Conservation (phyloP, 2,888 invertebrate species). For the Polyploca ridens region DNA sequence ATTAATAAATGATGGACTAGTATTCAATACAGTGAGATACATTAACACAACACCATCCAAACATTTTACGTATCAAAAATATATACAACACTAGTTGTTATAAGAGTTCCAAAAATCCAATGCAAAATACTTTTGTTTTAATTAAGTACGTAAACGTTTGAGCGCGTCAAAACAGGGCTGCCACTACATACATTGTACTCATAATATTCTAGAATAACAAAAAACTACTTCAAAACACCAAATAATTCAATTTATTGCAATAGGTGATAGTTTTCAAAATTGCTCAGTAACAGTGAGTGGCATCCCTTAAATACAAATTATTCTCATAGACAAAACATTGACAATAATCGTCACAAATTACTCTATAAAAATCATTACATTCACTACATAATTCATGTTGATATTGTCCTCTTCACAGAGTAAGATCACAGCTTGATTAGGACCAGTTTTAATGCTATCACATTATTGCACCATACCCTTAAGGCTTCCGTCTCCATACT, state of each 20-base stretch:
- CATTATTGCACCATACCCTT: slow-evolving; percentile 48
- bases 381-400: slow-evolving; percentile 36
- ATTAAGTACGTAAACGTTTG: slow-evolving; percentile 57
- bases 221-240: too few species aligned
- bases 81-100: slow-evolving; percentile 32
- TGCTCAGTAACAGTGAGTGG: background rate
- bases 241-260: too few species aligned
- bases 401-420: slow-evolving; percentile 64
- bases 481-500: slow-evolving; percentile 17
- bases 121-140: slow-evolving; percentile 25
- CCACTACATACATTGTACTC: background rate
- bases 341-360: slow-evolving; percentile 14
- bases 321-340: slow-evolving; percentile 15
- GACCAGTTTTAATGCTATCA: slow-evolving; percentile 54
- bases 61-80: slow-evolving; percentile 45
- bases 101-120: slow-evolving; percentile 22
- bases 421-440: slow-evolving; percentile 78
- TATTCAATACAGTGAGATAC: slow-evolving; percentile 63
- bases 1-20: slow-evolving; percentile 68
- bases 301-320: slow-evolving; percentile 25
- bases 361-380: slow-evolving; percentile 28
- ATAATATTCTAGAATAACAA: background rate
- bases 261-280: too few species aligned
- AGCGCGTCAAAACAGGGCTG: slow-evolving; percentile 44
- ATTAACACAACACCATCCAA: slow-evolving; percentile 48